phyloP scores from a whole-genome alignment of 1,140 invertebrate genomes.

The Bombyx mandarina region DNA sequence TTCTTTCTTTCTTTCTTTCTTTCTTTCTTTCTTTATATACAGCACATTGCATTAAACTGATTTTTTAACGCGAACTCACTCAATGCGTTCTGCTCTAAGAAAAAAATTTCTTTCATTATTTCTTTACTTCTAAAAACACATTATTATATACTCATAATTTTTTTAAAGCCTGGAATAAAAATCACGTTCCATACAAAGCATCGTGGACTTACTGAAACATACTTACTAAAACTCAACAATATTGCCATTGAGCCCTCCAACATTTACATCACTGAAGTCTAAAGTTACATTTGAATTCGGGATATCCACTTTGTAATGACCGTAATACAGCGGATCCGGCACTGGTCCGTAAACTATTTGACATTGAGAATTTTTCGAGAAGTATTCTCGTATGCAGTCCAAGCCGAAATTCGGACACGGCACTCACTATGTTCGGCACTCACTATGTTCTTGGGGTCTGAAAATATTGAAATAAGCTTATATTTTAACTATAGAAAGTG shows the following conservation, averaged over 20 bases:
- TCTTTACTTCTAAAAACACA: no score
- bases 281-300: background rate
- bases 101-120: no score
- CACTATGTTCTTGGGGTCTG: background rate
- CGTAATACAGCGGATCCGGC: conserved; percentile 10
- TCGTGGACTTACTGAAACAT: background rate
- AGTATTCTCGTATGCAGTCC: conserved; percentile 18
- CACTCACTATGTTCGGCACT: no score
- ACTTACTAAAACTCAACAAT: conserved; percentile 9
- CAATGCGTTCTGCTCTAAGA: no score
- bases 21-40: no score
- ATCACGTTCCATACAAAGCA: no score
- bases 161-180: no score
- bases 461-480: no score
- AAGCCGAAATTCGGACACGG: conserved; percentile 15
- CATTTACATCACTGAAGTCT: background rate
- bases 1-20: no score
- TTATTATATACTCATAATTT: background rate
- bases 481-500: no score
- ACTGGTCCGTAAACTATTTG: conserved; percentile 10
- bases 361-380: conserved; percentile 12
- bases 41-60: no score
- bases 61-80: no score
- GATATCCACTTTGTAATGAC: background rate
- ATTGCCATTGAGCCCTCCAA: background rate